phyloP scores from a whole-genome alignment of 37 sponge, comb jelly and placozoan genomes.

The Lycopodina hypogea region DNA sequence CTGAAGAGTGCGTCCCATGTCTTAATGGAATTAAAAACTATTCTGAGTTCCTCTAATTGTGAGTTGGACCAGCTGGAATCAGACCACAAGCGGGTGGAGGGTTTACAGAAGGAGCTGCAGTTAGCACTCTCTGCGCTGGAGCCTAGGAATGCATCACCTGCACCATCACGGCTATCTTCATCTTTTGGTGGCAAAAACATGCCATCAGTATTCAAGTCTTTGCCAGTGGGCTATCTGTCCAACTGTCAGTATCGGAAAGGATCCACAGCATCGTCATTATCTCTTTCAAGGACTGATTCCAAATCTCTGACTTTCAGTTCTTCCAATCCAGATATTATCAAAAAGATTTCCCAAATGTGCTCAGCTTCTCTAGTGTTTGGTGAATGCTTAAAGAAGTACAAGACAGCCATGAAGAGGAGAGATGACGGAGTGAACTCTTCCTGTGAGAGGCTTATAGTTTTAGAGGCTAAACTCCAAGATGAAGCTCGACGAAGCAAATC shows the following conservation, averaged over 20 bases:
- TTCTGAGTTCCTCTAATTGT: neutral
- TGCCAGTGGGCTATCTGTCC: slow-evolving; percentile 38
- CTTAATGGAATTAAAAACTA: slow-evolving; percentile 2
- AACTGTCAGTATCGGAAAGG: slow-evolving; percentile 11
- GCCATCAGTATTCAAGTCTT: slow-evolving; percentile 35
- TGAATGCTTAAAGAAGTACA: neutral
- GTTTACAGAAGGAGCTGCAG: slow-evolving; percentile 28
- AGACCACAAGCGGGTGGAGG: neutral
- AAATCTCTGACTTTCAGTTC: neutral
- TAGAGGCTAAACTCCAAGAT: neutral
- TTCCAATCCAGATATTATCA: slow-evolving; percentile 2
- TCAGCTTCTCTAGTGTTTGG: neutral
- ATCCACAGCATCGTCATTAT: neutral
- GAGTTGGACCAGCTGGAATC: slow-evolving; percentile 18
- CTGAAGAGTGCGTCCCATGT: neutral
- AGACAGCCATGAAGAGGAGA: neutral
- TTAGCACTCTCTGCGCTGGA: neutral
- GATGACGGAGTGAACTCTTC: neutral
- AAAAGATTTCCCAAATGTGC: slow-evolving; percentile 15
- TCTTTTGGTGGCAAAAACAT: neutral
- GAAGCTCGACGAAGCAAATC: neutral
- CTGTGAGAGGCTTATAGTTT: neutral
- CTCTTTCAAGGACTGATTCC: neutral
- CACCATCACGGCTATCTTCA: neutral
- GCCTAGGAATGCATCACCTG: neutral